These are phyloP conservation scores for Leptopilina clavipes DNA, from an alignment of 1,140 invertebrate genomes.

Conservation along the genomic window DNA sequence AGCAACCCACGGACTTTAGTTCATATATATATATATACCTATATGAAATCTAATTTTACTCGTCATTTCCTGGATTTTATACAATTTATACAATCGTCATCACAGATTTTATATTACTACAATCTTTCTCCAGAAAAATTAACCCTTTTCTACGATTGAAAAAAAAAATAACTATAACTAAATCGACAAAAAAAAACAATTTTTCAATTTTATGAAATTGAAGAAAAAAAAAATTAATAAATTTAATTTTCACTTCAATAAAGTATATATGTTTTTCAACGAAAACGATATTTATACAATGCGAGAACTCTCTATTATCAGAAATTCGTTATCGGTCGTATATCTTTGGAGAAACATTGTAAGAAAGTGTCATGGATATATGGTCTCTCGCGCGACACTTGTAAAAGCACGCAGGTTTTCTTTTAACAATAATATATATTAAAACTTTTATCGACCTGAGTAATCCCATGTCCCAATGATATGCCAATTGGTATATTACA, in stretches of 20 bases:
- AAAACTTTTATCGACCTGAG: not conserved
- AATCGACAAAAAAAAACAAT: too few relatives aligned
- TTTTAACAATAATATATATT: slow-evolving; percentile 13
- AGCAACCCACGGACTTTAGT: slow-evolving; percentile 10
- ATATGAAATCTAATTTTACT: slow-evolving; percentile 4
- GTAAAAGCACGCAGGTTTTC: slow-evolving; percentile 11
- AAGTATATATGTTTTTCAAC: not conserved
- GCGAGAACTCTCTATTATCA: slow-evolving; percentile 47
- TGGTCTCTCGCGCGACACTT: slow-evolving; percentile 38
- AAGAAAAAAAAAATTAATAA: too few relatives aligned
- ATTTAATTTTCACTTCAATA: slow-evolving; percentile 31
- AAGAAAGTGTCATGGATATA: not conserved
- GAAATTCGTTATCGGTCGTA: slow-evolving; percentile 50
- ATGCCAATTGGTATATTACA: not conserved
- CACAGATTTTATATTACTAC: too few relatives aligned
- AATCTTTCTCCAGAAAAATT: too few relatives aligned
- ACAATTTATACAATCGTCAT: too few relatives aligned
- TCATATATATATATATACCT: too few relatives aligned
- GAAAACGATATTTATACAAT: not conserved
- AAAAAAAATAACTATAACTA: too few relatives aligned
- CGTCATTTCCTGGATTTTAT: too few relatives aligned
- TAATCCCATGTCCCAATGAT: not conserved
- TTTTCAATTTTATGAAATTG: too few relatives aligned
- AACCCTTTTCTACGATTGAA: too few relatives aligned
- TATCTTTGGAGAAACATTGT: slow-evolving; percentile 45